Conservation (phyloP, 1,140 invertebrate genomes). For the Acromyrmex charruanus region DNA sequence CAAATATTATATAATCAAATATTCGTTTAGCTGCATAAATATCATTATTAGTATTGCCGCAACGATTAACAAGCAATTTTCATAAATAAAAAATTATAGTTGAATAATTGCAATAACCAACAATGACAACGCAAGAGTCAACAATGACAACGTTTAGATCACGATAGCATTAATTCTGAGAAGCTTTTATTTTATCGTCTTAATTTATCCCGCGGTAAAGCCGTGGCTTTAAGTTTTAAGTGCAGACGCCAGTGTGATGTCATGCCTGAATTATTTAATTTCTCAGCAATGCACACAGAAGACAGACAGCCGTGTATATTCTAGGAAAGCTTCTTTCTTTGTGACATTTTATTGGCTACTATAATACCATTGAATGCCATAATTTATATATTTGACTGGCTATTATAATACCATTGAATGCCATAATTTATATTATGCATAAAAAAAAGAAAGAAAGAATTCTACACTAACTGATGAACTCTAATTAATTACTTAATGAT, state of each 20-base stretch:
- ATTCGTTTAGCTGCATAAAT: not conserved
- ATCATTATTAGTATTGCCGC: not conserved
- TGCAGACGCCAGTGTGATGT: conserved; percentile 39
- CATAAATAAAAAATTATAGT: not conserved
- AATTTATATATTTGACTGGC: not conserved
- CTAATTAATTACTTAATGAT: not conserved
- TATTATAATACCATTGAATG: conserved; percentile 47
- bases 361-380: conserved; percentile 47
- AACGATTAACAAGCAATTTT: not conserved
- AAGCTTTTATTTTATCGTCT: conserved; percentile 34
- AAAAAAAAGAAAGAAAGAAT: not conserved
- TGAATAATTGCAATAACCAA: not conserved
- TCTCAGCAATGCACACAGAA: conserved; percentile 29
- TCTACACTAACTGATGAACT: not conserved
- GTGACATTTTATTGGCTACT: conserved; percentile 57
- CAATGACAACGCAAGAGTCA: not conserved
- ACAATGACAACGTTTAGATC: conserved; percentile 18
- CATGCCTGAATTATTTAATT: conserved; percentile 67
- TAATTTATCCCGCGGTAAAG: conserved; percentile 35
- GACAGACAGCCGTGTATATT: conserved; percentile 39
- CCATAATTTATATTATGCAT: too few species aligned
- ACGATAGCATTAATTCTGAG: conserved; percentile 32
- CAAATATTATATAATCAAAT: conserved; percentile 5
- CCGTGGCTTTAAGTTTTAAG: conserved; percentile 23
- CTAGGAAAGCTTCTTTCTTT: conserved; percentile 63